A percentile compares a stretch with the other conserved stretches of the same genome.
phyloP scores from a whole-genome alignment of 1,140 invertebrate species.

The Archivesica marissinica region DNA sequence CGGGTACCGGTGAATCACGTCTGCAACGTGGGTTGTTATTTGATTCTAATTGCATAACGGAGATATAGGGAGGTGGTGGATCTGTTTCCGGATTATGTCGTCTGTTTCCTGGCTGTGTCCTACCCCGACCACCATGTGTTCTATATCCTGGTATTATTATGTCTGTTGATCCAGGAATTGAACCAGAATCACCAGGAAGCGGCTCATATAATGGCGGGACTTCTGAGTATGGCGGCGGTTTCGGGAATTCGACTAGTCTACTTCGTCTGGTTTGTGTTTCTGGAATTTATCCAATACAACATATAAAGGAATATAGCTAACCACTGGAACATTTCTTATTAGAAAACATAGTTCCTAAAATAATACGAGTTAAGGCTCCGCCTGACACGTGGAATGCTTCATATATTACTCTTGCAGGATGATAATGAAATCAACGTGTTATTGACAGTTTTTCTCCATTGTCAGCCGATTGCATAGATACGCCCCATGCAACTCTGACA shows the following conservation, averaged over 20 bases:
- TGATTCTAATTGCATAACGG: not conserved
- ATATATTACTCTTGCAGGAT: no score
- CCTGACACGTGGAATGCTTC: no score
- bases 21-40: not conserved
- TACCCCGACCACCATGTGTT: not conserved
- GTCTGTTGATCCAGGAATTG: conserved; percentile 14
- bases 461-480: no score
- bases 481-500: no score
- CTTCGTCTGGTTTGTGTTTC: no score
- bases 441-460: no score
- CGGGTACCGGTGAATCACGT: not conserved
- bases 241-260: not conserved
- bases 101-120: not conserved
- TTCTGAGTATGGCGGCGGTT: conserved; percentile 20
- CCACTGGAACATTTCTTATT: no score
- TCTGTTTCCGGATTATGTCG: not conserved
- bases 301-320: no score
- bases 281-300: no score
- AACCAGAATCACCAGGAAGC: not conserved
- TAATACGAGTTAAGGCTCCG: no score
- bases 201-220: not conserved
- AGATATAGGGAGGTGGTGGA: not conserved
- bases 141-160: not conserved
- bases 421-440: no score
- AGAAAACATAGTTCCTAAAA: no score